Conservation (phyloP, 2,113 vertebrate species). For the Sapajus apella region DNA sequence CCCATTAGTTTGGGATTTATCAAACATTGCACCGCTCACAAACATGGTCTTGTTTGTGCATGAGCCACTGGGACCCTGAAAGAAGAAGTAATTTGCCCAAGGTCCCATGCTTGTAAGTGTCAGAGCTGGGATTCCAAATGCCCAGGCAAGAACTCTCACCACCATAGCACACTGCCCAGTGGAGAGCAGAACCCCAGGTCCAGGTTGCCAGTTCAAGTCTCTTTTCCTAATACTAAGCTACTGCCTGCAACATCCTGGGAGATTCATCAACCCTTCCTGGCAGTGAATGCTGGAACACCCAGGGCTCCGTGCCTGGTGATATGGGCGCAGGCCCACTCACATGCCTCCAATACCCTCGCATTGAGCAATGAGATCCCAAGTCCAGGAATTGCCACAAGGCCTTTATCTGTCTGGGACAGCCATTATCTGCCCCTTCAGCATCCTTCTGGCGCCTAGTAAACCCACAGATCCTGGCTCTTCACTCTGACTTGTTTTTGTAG, state of each 20-base stretch:
- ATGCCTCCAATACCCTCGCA: neutral
- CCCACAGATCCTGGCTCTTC: slow-evolving; percentile 41
- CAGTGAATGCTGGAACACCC: neutral
- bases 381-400: neutral
- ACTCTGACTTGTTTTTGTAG: slow-evolving; percentile 61
- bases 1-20: neutral
- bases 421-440: neutral
- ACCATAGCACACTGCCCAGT: fast-evolving
- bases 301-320: neutral
- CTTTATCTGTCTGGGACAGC: slow-evolving; percentile 48
- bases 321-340: neutral
- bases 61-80: neutral
- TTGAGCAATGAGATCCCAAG: neutral
- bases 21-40: neutral
- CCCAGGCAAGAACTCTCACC: neutral
- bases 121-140: neutral
- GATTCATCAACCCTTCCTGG: neutral
- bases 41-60: no score
- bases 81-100: neutral
- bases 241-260: neutral
- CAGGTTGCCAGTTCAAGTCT: neutral
- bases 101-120: neutral
- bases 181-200: neutral
- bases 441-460: slow-evolving; percentile 46
- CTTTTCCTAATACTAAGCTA: neutral